phyloP scores from a whole-genome alignment of 2,797 vertebrate species.

The Echeneis naucrates region DNA sequence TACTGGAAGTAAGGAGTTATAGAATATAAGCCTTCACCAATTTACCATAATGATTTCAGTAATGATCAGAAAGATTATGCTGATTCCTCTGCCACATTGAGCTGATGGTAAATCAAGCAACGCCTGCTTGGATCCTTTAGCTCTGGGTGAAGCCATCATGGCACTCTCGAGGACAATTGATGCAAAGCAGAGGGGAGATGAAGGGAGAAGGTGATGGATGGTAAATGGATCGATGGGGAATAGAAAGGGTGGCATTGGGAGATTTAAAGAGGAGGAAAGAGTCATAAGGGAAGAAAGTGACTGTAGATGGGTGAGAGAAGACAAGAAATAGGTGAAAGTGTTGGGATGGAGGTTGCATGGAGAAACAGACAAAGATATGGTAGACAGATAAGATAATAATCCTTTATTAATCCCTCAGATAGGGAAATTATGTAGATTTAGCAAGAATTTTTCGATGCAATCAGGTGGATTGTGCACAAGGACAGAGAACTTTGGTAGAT shows the following conservation, averaged over 20 bases:
- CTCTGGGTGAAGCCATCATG: constrained; percentile 44
- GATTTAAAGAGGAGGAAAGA: constrained; percentile 50
- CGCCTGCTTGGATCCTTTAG: constrained; percentile 53
- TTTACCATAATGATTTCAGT: constrained; percentile 69
- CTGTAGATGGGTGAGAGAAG: constrained; percentile 15
- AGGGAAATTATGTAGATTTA: too few relatives aligned
- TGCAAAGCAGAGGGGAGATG: constrained; percentile 52
- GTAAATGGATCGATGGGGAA: constrained; percentile 58
- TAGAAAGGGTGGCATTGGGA: constrained; percentile 41
- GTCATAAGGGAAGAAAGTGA: constrained; percentile 24
- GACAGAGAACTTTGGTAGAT: constrained; percentile 19
- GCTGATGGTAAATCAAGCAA: constrained; percentile 63
- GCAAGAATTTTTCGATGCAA: too few relatives aligned
- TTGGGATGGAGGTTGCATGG: constrained; percentile 10
- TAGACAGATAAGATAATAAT: too few relatives aligned
- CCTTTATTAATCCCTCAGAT: too few relatives aligned
- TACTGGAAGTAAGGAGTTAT: constrained; percentile 47
- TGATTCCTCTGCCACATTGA: constrained; percentile 53
- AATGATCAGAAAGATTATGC: constrained; percentile 72
- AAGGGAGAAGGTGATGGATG: constrained; percentile 39
- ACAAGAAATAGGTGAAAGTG: constrained; percentile 25
- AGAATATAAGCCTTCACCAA: constrained; percentile 66
- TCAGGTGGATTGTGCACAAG: constrained; percentile 8
- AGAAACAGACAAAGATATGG: constrained; percentile 23
- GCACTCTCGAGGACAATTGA: constrained; percentile 67